phyloP scores from a whole-genome alignment of 2,113 vertebrate species.

The Channa argus region DNA sequence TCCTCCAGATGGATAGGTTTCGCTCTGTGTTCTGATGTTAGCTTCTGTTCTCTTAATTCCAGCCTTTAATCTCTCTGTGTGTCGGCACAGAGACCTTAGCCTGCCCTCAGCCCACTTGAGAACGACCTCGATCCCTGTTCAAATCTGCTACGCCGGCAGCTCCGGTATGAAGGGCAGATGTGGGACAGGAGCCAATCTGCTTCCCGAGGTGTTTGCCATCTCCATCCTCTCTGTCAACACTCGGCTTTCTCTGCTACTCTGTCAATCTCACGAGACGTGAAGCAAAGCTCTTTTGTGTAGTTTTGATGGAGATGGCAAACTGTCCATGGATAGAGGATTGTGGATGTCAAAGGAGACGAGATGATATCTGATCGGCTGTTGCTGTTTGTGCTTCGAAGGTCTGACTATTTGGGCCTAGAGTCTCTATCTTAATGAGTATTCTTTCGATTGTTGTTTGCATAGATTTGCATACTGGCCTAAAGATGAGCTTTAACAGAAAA shows the following conservation, averaged over 20 bases:
- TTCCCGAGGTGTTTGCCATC: conserved; percentile 72
- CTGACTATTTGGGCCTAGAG: conserved; percentile 45
- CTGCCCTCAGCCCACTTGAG: conserved; percentile 79
- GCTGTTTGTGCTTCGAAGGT: conserved; percentile 59
- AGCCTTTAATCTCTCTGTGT: conserved; percentile 78
- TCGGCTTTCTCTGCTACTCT: conserved; percentile 63
- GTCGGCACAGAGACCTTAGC: conserved; percentile 63
- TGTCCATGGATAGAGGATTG: conserved; percentile 55
- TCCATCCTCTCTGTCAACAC: conserved; percentile 81
- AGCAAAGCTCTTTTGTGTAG: conserved; percentile 71
- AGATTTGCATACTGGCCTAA: conserved; percentile 61
- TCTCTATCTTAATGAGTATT: conserved; percentile 39
- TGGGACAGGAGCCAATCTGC: conserved; percentile 75
- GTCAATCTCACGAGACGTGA: conserved; percentile 66
- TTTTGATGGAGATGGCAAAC: conserved; percentile 65
- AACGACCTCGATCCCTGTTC: conserved; percentile 66
- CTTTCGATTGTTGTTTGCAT: conserved; percentile 62
- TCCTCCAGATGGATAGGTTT: conserved; percentile 74
- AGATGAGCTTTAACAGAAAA: conserved; percentile 60
- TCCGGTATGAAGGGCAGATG: conserved; percentile 77
- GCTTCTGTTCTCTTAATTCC: conserved; percentile 71
- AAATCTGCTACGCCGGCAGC: conserved; percentile 66
- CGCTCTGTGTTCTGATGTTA: conserved; percentile 70
- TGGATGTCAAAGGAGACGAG: conserved; percentile 59
- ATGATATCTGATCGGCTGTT: conserved; percentile 72